Base-by-base conservation (phyloP, 2,797 vertebrate species). In the Tolypeutes matacus region DNA sequence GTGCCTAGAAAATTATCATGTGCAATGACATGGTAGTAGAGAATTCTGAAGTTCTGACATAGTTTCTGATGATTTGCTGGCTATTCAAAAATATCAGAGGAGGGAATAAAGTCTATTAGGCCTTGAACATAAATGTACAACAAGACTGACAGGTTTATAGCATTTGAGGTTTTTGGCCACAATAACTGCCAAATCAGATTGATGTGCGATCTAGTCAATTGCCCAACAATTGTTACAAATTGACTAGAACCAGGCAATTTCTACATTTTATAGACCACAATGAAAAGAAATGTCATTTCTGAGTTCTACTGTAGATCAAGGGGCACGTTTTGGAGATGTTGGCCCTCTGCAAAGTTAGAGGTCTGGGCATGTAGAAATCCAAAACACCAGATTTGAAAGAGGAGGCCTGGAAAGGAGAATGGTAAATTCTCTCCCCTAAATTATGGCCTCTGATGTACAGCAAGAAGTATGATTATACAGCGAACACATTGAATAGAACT, bases 111-210 rank as follows among this genome's bases (percentile, higher is more conserved):
- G 29, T 78, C 70, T 58, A 86, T 93, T 69, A 94, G 0, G 3
- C 62, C 56, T 64, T 83, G 83, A 69, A 95, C 86, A 64, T 72
- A 89, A 94, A 94, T 60, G 75, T 60, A 82, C 46, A 56, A 69
- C 0, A 23, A 93, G 80, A 95, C 36, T 60, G 94, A 89, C 96
- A 85, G 83, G 34, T 96, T 91, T 87, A 95, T 0, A 70, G 86
- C 53, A 51, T 56, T 77, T 64, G 76, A 67, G 82, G 46, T 67
- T 95, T 94, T 42, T 27, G 27, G 64, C 20, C 65, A 92, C 36
- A 80, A 67, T 91, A 96, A 95, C 85, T 92, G 94, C 78, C 85
- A 81, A 76, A 83, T 84, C 64, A 90, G 95, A 97, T 69, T 94
- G 96, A 92, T 88, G 87, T 56, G 36, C 36, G 39, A 96, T 84